phyloP scores from a whole-genome alignment of 2,797 vertebrate genomes.

The Urocyon cinereoargenteus region DNA sequence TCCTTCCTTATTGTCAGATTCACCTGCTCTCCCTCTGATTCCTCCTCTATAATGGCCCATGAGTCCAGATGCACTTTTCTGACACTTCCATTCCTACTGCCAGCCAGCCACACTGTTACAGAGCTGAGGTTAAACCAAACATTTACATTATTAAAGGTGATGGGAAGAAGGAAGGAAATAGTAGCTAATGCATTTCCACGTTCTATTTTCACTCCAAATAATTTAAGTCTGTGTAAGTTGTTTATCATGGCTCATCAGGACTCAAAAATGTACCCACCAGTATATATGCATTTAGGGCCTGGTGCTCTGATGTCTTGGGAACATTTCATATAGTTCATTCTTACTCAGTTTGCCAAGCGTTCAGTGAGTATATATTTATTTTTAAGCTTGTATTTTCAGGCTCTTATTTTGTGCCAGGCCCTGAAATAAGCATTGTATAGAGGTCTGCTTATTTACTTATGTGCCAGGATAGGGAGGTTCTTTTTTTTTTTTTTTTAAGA shows the following conservation, averaged over 20 bases:
- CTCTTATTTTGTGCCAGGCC: not conserved
- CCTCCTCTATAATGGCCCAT: fast-evolving
- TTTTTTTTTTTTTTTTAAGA: not conserved
- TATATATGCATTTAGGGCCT: not conserved
- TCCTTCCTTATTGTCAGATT: not conserved
- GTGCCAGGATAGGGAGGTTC: not conserved
- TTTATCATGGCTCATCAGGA: not conserved
- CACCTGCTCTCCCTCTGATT: not conserved
- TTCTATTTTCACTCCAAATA: not conserved
- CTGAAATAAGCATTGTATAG: slow-evolving; percentile 40
- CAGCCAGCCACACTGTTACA: not conserved
- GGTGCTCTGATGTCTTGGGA: not conserved
- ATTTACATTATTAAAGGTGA: not conserved
- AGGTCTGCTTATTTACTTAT: slow-evolving; percentile 32
- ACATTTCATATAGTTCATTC: not conserved
- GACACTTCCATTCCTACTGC: not conserved
- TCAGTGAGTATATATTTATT: not conserved
- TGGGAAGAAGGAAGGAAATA: not conserved
- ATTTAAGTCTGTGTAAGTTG: not conserved
- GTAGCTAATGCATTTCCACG: not conserved
- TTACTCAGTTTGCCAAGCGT: not conserved
- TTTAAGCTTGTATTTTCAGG: slow-evolving; percentile 1
- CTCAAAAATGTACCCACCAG: not conserved
- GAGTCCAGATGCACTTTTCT: not conserved
- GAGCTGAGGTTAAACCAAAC: not conserved